These are phyloP conservation scores for Protophormia terraenovae DNA, from an alignment of 2,888 invertebrate genomes.

Conservation along the genomic window DNA sequence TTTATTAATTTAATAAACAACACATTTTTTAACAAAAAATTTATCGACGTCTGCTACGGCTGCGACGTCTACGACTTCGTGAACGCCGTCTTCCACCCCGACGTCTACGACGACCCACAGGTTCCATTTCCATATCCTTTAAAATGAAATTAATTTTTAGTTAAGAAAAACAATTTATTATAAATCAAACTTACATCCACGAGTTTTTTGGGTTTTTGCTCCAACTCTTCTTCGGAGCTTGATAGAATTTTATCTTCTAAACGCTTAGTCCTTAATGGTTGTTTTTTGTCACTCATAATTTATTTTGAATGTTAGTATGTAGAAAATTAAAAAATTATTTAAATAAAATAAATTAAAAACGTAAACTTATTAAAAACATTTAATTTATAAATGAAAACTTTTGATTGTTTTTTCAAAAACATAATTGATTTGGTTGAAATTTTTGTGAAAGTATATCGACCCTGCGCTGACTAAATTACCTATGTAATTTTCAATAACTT, in stretches of 20 bases:
- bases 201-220: background rate
- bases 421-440: background rate
- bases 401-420: background rate
- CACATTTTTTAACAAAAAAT: background rate
- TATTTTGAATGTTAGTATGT: background rate
- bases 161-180: background rate
- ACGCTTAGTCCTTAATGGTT: background rate
- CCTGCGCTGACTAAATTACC: no score
- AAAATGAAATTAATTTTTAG: background rate
- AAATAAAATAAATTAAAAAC: background rate
- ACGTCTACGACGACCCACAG: constrained; percentile 28
- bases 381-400: background rate
- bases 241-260: background rate
- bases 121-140: constrained; percentile 11
- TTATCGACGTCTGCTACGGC: constrained; percentile 21
- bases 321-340: background rate
- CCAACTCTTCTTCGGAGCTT: background rate
- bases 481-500: no score
- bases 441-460: no score
- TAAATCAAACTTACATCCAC: background rate
- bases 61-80: constrained; percentile 63
- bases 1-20: no score
- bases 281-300: background rate
- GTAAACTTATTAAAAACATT: background rate
- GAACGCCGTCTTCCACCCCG: constrained; percentile 41